Evolutionary conservation across 2,888 invertebrate genomes (phyloP).

Genomic region (Drosophila pseudotakahashii): DNA sequence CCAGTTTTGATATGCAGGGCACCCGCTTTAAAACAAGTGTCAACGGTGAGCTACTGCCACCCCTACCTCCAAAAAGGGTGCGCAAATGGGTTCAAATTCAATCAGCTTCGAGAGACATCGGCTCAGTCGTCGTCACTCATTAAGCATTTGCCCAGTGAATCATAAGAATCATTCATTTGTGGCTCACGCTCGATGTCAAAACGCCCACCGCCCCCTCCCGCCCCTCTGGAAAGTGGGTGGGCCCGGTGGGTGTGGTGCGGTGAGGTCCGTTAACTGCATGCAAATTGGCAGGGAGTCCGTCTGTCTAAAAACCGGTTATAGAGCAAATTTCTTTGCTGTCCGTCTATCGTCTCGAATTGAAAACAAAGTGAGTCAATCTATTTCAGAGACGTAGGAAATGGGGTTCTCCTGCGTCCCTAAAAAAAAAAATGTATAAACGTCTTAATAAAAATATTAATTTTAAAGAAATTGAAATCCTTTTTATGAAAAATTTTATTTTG

Average conservation of each 20-base stretch:
- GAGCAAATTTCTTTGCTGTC: slow-evolving; percentile 34
- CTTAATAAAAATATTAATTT: too few relatives aligned
- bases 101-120: slow-evolving; percentile 15
- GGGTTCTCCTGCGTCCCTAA: neutral
- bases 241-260: slow-evolving; percentile 41
- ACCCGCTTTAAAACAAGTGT: slow-evolving; percentile 15
- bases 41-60: slow-evolving; percentile 24
- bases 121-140: slow-evolving; percentile 58
- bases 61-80: neutral
- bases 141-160: slow-evolving; percentile 63
- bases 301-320: slow-evolving; percentile 47
- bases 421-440: neutral
- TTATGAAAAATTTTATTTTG: too few relatives aligned
- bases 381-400: neutral
- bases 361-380: slow-evolving; percentile 61
- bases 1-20: slow-evolving; percentile 60
- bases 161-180: slow-evolving; percentile 68
- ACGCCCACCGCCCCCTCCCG: slow-evolving; percentile 17
- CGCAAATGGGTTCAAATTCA: slow-evolving; percentile 7
- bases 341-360: slow-evolving; percentile 21
- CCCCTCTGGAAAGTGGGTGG: slow-evolving; percentile 26
- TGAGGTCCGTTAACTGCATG: slow-evolving; percentile 56
- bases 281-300: slow-evolving; percentile 49
- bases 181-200: slow-evolving; percentile 51
- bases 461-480: too few relatives aligned